Evolutionary conservation across 2,797 vertebrate genomes (phyloP).

Genomic region (Tenualosa thibaudeaui): DNA sequence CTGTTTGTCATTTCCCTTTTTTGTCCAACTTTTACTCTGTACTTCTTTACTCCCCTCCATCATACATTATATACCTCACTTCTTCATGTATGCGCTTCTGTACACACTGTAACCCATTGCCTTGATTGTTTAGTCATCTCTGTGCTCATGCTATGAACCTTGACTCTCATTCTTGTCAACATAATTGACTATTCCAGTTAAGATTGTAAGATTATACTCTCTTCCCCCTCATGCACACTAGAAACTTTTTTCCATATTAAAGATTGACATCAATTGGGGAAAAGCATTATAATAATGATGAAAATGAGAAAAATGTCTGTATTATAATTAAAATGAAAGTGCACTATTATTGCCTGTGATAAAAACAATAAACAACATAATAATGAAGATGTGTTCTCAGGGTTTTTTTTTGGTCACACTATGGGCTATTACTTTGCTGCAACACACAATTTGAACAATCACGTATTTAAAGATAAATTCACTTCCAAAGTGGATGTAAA

Average conservation of each 20-base stretch:
- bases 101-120: conserved; percentile 70
- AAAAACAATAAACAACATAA: conserved; percentile 76
- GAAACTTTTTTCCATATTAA: conserved; percentile 52
- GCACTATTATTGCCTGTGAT: conserved; percentile 84
- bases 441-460: too few relatives aligned
- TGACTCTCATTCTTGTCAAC: conserved; percentile 65
- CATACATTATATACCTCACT: conserved; percentile 58
- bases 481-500: not conserved
- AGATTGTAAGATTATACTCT: conserved; percentile 68
- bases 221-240: conserved; percentile 56
- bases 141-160: conserved; percentile 68
- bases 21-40: conserved; percentile 31
- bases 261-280: conserved; percentile 51
- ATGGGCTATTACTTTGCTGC: too few relatives aligned
- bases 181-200: conserved; percentile 68
- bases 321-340: conserved; percentile 74
- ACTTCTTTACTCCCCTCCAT: conserved; percentile 38
- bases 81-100: conserved; percentile 63
- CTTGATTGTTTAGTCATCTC: conserved; percentile 71
- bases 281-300: conserved; percentile 54
- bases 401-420: not conserved
- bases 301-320: conserved; percentile 75
- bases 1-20: not conserved
- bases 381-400: conserved; percentile 4
- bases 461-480: not conserved